A percentile compares a stretch with the other conserved stretches of the same genome.
Evolutionary conservation across 2,113 vertebrate genomes (phyloP).

Genomic region (Pelvicachromis taeniatus): DNA sequence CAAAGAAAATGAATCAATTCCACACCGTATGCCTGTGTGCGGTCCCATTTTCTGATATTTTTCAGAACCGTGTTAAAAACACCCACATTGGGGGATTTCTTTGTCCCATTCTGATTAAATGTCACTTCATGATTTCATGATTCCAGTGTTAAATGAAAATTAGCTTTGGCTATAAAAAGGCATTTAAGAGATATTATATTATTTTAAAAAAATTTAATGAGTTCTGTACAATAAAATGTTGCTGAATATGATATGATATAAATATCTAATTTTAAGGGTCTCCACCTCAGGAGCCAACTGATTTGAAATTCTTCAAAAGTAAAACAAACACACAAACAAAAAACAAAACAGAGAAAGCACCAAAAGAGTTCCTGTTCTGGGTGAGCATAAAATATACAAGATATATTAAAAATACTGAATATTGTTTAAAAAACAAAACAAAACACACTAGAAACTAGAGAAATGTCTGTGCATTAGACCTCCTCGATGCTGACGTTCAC

Average conservation of each 20-base stretch:
- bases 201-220: neutral
- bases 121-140: neutral
- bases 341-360: neutral
- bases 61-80: neutral
- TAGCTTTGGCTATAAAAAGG: neutral
- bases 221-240: neutral
- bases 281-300: neutral
- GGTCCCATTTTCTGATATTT: neutral
- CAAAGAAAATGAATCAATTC: neutral
- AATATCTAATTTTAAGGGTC: neutral
- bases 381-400: neutral
- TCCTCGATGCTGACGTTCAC: neutral
- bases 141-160: neutral
- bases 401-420: conserved; percentile 1
- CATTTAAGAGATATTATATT: neutral
- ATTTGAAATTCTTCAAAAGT: conserved; percentile 11
- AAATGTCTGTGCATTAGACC: neutral
- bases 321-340: neutral
- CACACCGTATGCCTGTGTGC: accelerated
- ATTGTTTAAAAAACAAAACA: neutral
- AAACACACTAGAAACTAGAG: neutral
- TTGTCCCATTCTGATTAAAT: neutral
- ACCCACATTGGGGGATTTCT: neutral
- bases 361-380: neutral
- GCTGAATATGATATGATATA: neutral